Base-by-base conservation (phyloP, 2,888 invertebrate species). In the Clepsis dumicolana region DNA sequence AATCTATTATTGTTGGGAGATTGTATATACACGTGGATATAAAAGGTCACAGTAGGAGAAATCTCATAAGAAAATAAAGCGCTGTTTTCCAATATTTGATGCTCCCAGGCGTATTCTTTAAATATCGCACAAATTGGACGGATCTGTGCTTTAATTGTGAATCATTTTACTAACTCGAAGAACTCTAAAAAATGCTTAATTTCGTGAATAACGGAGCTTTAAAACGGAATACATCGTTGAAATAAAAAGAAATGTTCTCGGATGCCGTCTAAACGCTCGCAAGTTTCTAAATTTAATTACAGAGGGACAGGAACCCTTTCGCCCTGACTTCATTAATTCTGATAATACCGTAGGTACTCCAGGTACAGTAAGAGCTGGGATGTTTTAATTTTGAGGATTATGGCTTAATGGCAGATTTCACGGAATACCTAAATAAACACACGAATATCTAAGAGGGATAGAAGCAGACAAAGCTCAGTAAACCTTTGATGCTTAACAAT, bases 351-450 rank as follows among this genome's bases (percentile, higher is more conserved):
- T n/a, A n/a, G n/a, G n/a, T 64, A 24, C 7, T 53, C 18, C 52
- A 63, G 27, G 10, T 35, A 44, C 54, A 63, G 35, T n/a, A 21
- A 38, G 59, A 38, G 32, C 66, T 25, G 14, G 63, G 52, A 64
- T 52, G 41, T 59, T 64, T 68, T 64, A 59, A 53, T 59, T 64
- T 44, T 18, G 29, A 44, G 41, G 52, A 68, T 59, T 63, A 63
- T 57, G 18, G 12, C 50, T 24, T 38, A 29, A 35, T 29, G 50
- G 29, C 18, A 38, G 24, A 29, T 16, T 50, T 21, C 41, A 53
- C 56, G 41, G 50, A 48, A 64, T 64, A 29, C 70, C 67, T 64
- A 68, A 67, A 61, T 57, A 65, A 65, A 65, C 53, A 65, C 18
- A 25, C 5, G 64, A 64, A 67, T 25, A 56, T 18, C 38, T 60